Conservation (phyloP, 1,140 invertebrate genomes). For the Camponotus vicinus region DNA sequence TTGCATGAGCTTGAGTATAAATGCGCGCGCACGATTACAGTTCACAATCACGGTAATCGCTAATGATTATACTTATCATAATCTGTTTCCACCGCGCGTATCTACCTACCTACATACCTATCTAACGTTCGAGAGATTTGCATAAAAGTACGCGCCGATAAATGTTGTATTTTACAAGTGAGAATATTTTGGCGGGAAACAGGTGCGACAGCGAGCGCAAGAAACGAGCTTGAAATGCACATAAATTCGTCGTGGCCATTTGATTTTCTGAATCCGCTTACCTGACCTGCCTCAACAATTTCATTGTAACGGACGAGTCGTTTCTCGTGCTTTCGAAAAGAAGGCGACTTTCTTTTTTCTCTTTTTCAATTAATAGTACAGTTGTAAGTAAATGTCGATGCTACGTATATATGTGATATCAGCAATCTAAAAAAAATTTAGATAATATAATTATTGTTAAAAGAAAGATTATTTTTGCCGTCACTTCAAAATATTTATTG, state of each 20-base stretch:
- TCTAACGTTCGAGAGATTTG: neutral
- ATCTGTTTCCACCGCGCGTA: neutral
- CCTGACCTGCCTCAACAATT: constrained; percentile 39
- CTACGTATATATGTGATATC: neutral
- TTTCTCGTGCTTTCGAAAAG: constrained; percentile 43
- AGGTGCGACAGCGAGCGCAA: constrained; percentile 29
- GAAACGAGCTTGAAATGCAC: constrained; percentile 48
- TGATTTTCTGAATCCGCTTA: constrained; percentile 47
- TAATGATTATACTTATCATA: neutral
- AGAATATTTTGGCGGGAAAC: constrained; percentile 22
- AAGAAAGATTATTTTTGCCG: neutral
- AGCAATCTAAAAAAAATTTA: neutral
- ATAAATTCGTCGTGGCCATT: constrained; percentile 54
- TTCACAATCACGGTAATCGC: neutral
- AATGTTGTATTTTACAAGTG: constrained; percentile 10
- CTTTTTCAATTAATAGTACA: neutral
- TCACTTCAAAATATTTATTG: neutral
- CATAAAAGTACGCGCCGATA: neutral
- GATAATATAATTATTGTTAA: neutral
- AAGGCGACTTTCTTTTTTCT: neutral
- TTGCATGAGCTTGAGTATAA: constrained; percentile 15
- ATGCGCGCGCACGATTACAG: neutral
- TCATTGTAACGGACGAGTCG: constrained; percentile 29
- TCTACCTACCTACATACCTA: too few species aligned
- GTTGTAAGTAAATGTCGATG: neutral